phyloP scores from a whole-genome alignment of 2,888 invertebrate species.

The Nezara viridula region DNA sequence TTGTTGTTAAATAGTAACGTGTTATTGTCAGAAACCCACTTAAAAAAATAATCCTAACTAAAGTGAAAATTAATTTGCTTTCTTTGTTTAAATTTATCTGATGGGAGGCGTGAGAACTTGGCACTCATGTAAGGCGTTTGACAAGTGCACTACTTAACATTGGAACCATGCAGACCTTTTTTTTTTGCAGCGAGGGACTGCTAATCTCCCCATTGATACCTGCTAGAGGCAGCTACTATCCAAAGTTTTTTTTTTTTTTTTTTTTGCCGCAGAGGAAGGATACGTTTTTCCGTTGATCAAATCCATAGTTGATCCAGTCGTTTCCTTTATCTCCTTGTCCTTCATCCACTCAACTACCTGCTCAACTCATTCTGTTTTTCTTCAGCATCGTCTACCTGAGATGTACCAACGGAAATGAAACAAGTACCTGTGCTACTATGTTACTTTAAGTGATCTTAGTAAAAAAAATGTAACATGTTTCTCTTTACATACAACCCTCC shows the following conservation, averaged over 20 bases:
- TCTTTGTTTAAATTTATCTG: not conserved
- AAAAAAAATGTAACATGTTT: not conserved
- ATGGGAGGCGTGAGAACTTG: not conserved
- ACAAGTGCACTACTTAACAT: conserved; percentile 44
- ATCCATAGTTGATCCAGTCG: conserved; percentile 8
- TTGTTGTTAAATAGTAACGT: too few relatives aligned
- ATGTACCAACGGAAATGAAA: conserved; percentile 27
- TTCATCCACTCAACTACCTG: conserved; percentile 4
- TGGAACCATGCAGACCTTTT: not conserved
- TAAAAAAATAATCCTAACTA: too few relatives aligned
- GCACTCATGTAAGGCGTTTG: not conserved
- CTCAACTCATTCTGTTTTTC: not conserved
- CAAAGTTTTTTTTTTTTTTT: not conserved
- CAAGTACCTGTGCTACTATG: not conserved
- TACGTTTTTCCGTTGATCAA: conserved; percentile 53
- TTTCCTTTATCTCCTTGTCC: not conserved
- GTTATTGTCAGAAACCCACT: too few relatives aligned
- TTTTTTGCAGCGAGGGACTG: not conserved
- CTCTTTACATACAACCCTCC: not conserved
- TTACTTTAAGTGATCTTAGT: not conserved
- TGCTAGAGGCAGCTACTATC: not conserved
- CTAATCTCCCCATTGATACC: conserved; percentile 1
- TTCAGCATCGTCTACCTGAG: conserved; percentile 36
- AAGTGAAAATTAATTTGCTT: not conserved
- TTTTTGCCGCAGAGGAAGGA: conserved; percentile 36